A percentile compares a stretch with the other conserved stretches of the same genome.
Evolutionary conservation across 2,113 vertebrate species (phyloP).

Genomic region (Gambusia affinis): DNA sequence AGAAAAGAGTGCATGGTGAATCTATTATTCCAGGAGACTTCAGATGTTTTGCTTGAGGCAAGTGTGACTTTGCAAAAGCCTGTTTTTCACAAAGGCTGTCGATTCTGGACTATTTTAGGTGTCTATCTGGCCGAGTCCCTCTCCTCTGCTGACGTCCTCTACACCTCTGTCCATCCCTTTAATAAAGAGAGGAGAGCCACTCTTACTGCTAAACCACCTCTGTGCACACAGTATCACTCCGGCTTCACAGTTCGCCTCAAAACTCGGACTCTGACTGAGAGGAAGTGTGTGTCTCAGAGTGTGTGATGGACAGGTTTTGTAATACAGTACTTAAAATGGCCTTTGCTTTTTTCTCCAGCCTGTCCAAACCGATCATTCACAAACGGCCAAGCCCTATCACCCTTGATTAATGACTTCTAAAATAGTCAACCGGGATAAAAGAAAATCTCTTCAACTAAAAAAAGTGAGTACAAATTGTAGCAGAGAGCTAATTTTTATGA

Average conservation of each 20-base stretch:
- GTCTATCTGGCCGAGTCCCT: constrained; percentile 17
- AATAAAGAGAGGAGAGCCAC: constrained; percentile 63
- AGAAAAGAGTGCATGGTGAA: constrained; percentile 39
- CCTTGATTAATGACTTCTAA: constrained; percentile 10
- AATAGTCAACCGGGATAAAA: not conserved
- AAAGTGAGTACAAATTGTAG: not conserved
- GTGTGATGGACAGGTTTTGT: constrained; percentile 54
- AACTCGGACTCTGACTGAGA: constrained; percentile 22
- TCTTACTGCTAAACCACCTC: constrained; percentile 62
- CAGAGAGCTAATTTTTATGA: not conserved
- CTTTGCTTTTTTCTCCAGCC: constrained; percentile 28
- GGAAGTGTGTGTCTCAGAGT: constrained; percentile 14
- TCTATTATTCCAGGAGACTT: constrained; percentile 67
- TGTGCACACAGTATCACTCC: constrained; percentile 72
- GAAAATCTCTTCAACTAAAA: constrained; percentile 5
- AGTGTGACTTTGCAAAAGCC: constrained; percentile 64
- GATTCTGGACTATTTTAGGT: constrained; percentile 62
- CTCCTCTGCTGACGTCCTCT: constrained; percentile 21
- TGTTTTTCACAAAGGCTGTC: constrained; percentile 43
- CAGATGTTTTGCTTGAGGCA: constrained; percentile 60
- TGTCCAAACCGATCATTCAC: constrained; percentile 26
- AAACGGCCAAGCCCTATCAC: constrained; percentile 3
- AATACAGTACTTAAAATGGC: constrained; percentile 49
- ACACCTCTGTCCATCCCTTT: constrained; percentile 54
- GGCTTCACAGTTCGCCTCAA: constrained; percentile 54